These are phyloP conservation scores for Busseola fusca DNA, from an alignment of 2,888 invertebrate species.

Conservation along the genomic window DNA sequence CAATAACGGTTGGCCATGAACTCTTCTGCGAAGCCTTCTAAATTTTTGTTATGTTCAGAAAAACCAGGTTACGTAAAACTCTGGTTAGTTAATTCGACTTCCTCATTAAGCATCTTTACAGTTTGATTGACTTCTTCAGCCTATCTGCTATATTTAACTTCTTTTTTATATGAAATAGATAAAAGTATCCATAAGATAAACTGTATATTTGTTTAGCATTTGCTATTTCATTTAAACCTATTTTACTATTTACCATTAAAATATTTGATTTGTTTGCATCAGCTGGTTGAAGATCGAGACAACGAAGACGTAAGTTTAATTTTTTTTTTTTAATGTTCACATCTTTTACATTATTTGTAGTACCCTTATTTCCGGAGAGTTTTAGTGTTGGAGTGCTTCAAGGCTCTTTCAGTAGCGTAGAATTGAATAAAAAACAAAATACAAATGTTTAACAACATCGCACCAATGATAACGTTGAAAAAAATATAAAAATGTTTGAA, in stretches of 20 bases:
- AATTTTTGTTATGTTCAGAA: background rate
- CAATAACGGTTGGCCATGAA: background rate
- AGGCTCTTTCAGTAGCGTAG: no score
- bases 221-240: background rate
- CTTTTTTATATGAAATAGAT: background rate
- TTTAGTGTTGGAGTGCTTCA: no score
- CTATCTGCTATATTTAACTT: background rate
- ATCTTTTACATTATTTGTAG: background rate
- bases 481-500: no score
- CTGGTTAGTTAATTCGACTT: background rate
- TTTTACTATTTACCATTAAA: background rate
- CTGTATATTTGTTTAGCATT: conserved; percentile 3
- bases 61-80: background rate
- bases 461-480: no score
- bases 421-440: no score
- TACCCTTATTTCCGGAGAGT: no score
- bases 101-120: background rate
- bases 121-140: background rate
- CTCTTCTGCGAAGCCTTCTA: background rate
- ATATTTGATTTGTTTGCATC: conserved; percentile 2
- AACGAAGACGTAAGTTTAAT: conserved; percentile 38
- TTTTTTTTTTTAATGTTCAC: background rate
- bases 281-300: conserved; percentile 39
- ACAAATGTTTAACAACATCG: no score
- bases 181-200: conserved; percentile 4